These are phyloP conservation scores for Peromyscus polionotus DNA, from an alignment of 2,113 vertebrate genomes.

Conservation along the genomic window DNA sequence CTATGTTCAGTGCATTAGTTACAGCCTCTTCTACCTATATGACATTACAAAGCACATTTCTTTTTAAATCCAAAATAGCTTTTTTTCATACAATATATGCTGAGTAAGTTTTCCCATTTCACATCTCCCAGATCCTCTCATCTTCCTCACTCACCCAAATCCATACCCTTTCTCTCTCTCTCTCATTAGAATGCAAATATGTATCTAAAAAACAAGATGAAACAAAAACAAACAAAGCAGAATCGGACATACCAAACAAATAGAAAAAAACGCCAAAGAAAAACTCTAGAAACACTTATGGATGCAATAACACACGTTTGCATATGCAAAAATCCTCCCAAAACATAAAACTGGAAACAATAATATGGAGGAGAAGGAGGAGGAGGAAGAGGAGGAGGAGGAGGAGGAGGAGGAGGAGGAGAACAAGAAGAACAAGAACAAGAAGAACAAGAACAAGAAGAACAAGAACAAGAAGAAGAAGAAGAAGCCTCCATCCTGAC, in stretches of 20 bases:
- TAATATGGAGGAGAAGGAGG: too few relatives aligned
- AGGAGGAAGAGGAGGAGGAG: background rate
- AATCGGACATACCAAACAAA: background rate
- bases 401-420: background rate
- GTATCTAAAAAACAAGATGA: background rate
- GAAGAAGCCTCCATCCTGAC: too few relatives aligned
- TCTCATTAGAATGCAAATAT: background rate
- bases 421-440: fast-evolving
- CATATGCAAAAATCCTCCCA: background rate
- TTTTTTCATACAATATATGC: background rate
- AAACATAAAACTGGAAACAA: background rate
- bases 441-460: too few relatives aligned
- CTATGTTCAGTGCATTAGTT: background rate
- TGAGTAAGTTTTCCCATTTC: background rate
- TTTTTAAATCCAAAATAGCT: background rate
- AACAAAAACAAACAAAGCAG: background rate
- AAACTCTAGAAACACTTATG: background rate
- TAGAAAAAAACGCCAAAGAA: background rate
- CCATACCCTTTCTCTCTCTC: background rate
- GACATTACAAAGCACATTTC: background rate
- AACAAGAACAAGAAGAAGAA: too few relatives aligned
- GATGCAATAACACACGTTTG: background rate
- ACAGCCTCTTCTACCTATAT: background rate
- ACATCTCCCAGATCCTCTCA: background rate
- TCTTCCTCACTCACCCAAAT: background rate